Conservation (phyloP, 1,140 invertebrate genomes). For the Pygmarrhopalites habei region DNA sequence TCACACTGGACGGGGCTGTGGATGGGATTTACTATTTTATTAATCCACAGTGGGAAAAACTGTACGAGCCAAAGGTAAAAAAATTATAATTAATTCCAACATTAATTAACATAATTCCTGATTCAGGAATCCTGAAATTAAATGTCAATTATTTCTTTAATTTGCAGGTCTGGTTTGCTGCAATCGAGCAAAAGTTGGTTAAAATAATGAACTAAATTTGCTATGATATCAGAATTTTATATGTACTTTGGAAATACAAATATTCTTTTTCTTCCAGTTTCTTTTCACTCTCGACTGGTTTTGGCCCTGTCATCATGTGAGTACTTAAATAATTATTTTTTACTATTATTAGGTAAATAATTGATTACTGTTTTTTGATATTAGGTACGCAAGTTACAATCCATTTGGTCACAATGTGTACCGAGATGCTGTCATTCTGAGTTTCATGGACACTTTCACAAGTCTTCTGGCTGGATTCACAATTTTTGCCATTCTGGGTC, state of each 20-base stretch:
- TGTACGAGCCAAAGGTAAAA: constrained; percentile 57
- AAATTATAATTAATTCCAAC: no score
- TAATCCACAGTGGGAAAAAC: constrained; percentile 60
- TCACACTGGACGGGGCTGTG: constrained; percentile 45
- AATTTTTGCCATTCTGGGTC: constrained; percentile 47
- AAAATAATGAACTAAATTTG: no score
- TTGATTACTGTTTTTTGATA: background rate
- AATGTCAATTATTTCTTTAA: no score
- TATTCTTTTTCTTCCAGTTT: no score
- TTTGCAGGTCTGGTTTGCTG: no score
- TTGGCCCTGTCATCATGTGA: constrained; percentile 11
- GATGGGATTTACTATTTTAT: constrained; percentile 60
- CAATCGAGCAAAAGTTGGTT: no score
- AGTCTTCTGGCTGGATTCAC: constrained; percentile 43
- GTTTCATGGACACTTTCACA: constrained; percentile 38
- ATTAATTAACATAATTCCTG: no score
- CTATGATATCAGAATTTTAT: no score
- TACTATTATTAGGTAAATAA: constrained; percentile 40
- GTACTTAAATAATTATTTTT: background rate
- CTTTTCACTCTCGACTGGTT: constrained; percentile 5
- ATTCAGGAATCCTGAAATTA: no score
- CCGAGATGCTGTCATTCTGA: constrained; percentile 49
- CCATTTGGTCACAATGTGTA: constrained; percentile 40
- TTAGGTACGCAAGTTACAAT: constrained; percentile 39
- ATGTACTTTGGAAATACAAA: no score